Evolutionary conservation across 2,888 invertebrate genomes (phyloP).

Genomic region (Melinaea menophilus): DNA sequence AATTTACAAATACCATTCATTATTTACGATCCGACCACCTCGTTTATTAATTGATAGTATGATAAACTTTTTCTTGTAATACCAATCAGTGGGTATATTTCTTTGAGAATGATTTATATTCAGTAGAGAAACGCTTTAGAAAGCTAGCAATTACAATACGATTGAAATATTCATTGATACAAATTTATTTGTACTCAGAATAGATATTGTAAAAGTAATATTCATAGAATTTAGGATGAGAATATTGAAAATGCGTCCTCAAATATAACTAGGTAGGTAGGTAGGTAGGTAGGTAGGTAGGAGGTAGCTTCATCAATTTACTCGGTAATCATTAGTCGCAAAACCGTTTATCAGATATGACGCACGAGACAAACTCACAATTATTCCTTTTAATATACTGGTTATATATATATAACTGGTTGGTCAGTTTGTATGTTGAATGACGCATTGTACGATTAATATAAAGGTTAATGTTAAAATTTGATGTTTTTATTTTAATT

Average conservation of each 20-base stretch:
- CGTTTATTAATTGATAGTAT: constrained; percentile 70
- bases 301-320: too few relatives aligned
- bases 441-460: background rate
- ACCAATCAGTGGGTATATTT: constrained; percentile 23
- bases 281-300: too few relatives aligned
- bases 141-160: constrained; percentile 18
- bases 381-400: background rate
- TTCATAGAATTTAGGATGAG: background rate
- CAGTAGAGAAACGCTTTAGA: constrained; percentile 17
- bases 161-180: constrained; percentile 10
- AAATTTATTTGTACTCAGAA: background rate
- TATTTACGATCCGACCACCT: constrained; percentile 70
- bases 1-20: constrained; percentile 67
- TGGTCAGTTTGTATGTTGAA: background rate
- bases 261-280: too few relatives aligned
- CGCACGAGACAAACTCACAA: background rate
- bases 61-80: constrained; percentile 48
- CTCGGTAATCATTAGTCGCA: background rate
- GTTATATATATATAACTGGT: background rate
- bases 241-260: too few relatives aligned
- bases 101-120: constrained; percentile 22
- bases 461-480: background rate
- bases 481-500: too few relatives aligned
- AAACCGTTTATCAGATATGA: background rate
- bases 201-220: background rate